These are phyloP conservation scores for Scartelaos histophorus DNA, from an alignment of 2,113 vertebrate species.

Conservation along the genomic window DNA sequence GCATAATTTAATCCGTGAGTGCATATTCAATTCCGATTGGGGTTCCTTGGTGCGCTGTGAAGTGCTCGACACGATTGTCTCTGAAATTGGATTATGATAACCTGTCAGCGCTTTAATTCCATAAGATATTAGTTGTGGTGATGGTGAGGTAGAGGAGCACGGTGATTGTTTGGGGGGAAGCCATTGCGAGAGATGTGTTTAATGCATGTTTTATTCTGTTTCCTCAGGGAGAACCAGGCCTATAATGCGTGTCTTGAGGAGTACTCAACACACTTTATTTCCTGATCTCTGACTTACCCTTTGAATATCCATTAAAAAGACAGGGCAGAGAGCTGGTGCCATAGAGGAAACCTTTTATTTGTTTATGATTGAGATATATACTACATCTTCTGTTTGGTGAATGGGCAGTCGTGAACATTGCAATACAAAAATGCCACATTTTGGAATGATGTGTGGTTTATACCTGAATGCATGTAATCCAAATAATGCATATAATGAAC, in stretches of 20 bases:
- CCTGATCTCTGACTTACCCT: slow-evolving; percentile 66
- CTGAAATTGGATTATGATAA: slow-evolving; percentile 85
- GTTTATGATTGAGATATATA: not conserved
- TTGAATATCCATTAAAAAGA: slow-evolving; percentile 72
- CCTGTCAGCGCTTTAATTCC: slow-evolving; percentile 81
- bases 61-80: slow-evolving; percentile 75
- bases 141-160: slow-evolving; percentile 31
- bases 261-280: slow-evolving; percentile 53
- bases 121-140: slow-evolving; percentile 73
- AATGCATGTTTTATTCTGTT: slow-evolving; percentile 60
- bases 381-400: not conserved
- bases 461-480: no score
- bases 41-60: slow-evolving; percentile 62
- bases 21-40: slow-evolving; percentile 74
- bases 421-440: no score
- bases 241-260: slow-evolving; percentile 53
- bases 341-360: slow-evolving; percentile 7
- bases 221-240: slow-evolving; percentile 30
- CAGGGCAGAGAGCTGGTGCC: slow-evolving; percentile 3
- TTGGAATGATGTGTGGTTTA: no score
- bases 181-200: slow-evolving; percentile 46
- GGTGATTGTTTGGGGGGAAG: not conserved
- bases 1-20: slow-evolving; percentile 75
- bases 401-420: not conserved
- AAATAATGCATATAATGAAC: no score